phyloP scores from a whole-genome alignment of 2,888 invertebrate genomes.

The Craniophora ligustri region DNA sequence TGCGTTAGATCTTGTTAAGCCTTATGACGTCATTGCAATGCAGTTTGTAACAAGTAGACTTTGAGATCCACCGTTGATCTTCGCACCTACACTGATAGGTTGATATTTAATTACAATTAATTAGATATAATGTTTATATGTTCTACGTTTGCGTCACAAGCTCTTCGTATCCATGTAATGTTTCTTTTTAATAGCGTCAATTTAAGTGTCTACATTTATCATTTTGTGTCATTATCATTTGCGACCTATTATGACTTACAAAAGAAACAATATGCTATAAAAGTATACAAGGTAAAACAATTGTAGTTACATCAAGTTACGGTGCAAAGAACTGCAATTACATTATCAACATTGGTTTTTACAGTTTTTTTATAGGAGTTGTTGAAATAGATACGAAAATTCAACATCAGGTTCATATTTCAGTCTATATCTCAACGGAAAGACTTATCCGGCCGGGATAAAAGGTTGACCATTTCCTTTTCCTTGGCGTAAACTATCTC shows the following conservation, averaged over 20 bases:
- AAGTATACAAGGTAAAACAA: too few species aligned
- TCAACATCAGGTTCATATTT: constrained; percentile 17
- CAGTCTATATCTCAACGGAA: constrained; percentile 30
- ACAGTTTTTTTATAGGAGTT: constrained; percentile 10
- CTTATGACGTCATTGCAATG: constrained; percentile 18
- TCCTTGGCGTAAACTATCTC: constrained; percentile 30
- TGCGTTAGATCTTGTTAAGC: constrained; percentile 4
- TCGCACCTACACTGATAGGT: constrained; percentile 17
- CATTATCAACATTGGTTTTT: constrained; percentile 21
- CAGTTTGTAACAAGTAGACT: constrained; percentile 29
- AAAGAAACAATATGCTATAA: constrained; percentile 9
- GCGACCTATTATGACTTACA: constrained; percentile 27
- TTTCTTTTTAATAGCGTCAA: constrained; percentile 45
- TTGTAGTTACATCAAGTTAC: too few species aligned
- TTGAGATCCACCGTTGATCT: constrained; percentile 45
- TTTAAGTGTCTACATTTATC: constrained; percentile 41
- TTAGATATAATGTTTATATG: constrained; percentile 23
- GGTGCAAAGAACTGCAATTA: neutral
- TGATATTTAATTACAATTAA: constrained; percentile 32
- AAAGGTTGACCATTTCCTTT: constrained; percentile 35
- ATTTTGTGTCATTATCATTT: constrained; percentile 42
- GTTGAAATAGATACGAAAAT: constrained; percentile 10
- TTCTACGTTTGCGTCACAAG: constrained; percentile 40
- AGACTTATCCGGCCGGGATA: constrained; percentile 37
- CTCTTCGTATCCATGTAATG: constrained; percentile 34